phyloP scores from a whole-genome alignment of 64 coral and sea anemone genomes.

The Montipora foliosa region DNA sequence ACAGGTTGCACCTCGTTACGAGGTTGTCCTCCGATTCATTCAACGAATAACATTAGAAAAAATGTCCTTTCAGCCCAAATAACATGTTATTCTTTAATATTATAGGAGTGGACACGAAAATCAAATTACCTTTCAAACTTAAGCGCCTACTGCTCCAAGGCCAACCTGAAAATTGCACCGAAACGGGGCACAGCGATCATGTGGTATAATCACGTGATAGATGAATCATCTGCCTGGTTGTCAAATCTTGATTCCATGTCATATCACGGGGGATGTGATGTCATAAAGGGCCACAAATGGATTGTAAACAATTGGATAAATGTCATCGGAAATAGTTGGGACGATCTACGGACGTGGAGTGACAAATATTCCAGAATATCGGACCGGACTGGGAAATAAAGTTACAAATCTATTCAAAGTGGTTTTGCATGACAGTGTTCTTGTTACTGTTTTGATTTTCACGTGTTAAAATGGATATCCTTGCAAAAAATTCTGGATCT shows the following conservation, averaged over 20 bases:
- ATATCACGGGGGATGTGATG: conserved; percentile 93
- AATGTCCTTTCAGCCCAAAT: not conserved
- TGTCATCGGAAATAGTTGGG: conserved; percentile 78
- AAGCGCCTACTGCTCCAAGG: conserved; percentile 75
- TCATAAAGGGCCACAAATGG: conserved; percentile 84
- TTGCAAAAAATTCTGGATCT: no score
- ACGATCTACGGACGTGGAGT: conserved; percentile 78
- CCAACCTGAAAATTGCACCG: conserved; percentile 79
- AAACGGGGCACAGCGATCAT: conserved; percentile 82
- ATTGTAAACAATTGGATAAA: conserved; percentile 96
- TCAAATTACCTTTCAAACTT: conserved; percentile 79
- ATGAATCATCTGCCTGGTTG: conserved; percentile 67
- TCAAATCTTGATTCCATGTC: conserved; percentile 72
- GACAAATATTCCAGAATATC: conserved; percentile 20
- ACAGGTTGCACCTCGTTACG: no score
- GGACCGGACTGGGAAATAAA: not conserved
- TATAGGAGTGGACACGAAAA: conserved; percentile 6
- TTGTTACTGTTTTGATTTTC: no score
- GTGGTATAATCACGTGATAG: conserved; percentile 94
- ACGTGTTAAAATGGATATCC: no score
- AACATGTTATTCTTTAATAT: not conserved
- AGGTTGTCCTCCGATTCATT: no score
- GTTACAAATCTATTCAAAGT: no score
- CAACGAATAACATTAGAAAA: no score
- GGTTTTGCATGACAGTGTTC: no score